Evolutionary conservation across 1,140 invertebrate species (phyloP).

Genomic region (Drosophila aff.): DNA sequence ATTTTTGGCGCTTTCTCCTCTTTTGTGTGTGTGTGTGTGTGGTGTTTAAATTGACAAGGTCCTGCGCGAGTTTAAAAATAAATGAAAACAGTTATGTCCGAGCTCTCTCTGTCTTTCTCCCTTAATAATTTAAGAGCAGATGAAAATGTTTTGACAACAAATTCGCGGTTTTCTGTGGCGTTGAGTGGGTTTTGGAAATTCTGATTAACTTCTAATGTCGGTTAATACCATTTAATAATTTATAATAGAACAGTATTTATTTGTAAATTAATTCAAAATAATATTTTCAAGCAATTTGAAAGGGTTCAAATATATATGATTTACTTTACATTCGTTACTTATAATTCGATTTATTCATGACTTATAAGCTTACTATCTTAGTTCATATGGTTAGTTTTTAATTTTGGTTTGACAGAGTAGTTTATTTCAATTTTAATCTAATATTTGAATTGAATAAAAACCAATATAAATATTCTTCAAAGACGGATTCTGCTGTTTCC

Average conservation of each 20-base stretch:
- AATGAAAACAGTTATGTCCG: slow-evolving; percentile 63
- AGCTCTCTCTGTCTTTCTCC: slow-evolving; percentile 10
- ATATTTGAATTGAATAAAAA: too few relatives aligned
- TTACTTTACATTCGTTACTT: not conserved
- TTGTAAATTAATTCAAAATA: not conserved
- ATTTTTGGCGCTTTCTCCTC: slow-evolving; percentile 38
- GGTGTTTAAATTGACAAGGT: slow-evolving; percentile 51
- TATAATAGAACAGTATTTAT: not conserved
- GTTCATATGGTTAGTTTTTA: not conserved
- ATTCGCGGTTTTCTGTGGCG: slow-evolving; percentile 9
- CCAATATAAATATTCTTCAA: too few relatives aligned
- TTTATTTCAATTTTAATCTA: too few relatives aligned
- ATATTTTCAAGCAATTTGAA: not conserved
- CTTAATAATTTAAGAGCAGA: slow-evolving; percentile 35
- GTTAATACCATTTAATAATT: not conserved
- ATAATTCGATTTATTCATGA: too few relatives aligned
- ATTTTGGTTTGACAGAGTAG: not conserved
- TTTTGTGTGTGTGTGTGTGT: slow-evolving; percentile 19
- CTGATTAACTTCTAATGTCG: not conserved
- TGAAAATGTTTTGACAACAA: slow-evolving; percentile 16
- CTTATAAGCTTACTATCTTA: not conserved
- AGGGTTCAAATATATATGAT: not conserved
- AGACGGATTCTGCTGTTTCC: not conserved
- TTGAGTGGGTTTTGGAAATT: slow-evolving; percentile 6
- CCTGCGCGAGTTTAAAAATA: slow-evolving; percentile 71